Base-by-base conservation (phyloP, 2,888 invertebrate genomes). In the Pilophorus perplexus region DNA sequence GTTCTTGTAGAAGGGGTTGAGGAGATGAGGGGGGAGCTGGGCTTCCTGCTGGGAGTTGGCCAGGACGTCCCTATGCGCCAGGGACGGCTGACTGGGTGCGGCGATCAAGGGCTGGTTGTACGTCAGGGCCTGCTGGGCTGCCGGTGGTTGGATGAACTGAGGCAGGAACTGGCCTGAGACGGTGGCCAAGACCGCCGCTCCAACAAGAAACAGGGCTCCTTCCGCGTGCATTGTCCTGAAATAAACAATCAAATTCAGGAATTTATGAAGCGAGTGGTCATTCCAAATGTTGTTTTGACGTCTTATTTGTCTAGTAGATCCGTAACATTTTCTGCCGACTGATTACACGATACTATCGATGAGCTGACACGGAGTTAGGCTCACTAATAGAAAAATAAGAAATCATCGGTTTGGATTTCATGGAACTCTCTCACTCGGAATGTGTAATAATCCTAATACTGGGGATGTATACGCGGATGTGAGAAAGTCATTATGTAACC, bases 1-100 rank as follows among this genome's bases (percentile, higher is more conserved):
- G 77, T 90, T 86, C 73, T 86, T 88, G 76, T 89, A 91, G 76
- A 90, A 90, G 22, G 83, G 79, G 74, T 87, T 88, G 55, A 82
- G 78, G 25, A 88, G 77, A 68, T 88, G 84, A 0, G 83, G 78
- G 0, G 90, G 89, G n/a, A 90, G 78, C 52, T 84, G 80, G 0
- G 88, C 81, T 74, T 91, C 90, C 73, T 83, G 83, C 0, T 83
- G 83, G 1, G 89, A 83, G 74, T 88, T 62, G 62, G 48, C 48
- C 33, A 62, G 28, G 27, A 62, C 62, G 6, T 59, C 62, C 12
- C 44, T 23, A 22, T 62, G 62, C 44, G 62, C 62, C 38, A 46
- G 28, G 46, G 46, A 46, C 28, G 44, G 62, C 20, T 18, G 18
- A 14, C 28, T 44, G 38, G 57, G 20, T 20, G 57, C 40, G 44